A percentile compares a stretch with the other conserved stretches of the same genome.
Evolutionary conservation across 2,888 invertebrate species (phyloP).

Genomic region (Scaptomyza tumidula): DNA sequence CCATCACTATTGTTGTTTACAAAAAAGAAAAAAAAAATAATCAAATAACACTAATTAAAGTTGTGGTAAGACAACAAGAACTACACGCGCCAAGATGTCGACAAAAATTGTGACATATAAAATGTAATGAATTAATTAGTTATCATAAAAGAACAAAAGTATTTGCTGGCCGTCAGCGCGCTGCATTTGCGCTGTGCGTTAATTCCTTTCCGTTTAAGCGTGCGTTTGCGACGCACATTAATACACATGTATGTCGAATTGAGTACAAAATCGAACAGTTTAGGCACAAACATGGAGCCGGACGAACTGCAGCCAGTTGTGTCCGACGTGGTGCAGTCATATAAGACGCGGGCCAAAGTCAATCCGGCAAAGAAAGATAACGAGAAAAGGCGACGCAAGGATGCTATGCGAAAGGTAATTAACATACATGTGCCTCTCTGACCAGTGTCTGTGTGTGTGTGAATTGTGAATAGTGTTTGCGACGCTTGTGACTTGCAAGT

Average conservation of each 20-base stretch:
- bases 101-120: slow-evolving; percentile 22
- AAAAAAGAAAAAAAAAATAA: slow-evolving; percentile 42
- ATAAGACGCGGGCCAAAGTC: slow-evolving; percentile 83
- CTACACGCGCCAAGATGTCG: slow-evolving; percentile 20
- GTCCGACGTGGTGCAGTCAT: slow-evolving; percentile 74
- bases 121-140: slow-evolving; percentile 38
- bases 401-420: slow-evolving; percentile 82
- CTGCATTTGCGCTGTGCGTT: slow-evolving; percentile 25
- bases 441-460: slow-evolving; percentile 16
- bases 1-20: slow-evolving; percentile 64
- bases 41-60: slow-evolving; percentile 34
- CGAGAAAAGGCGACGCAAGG: slow-evolving; percentile 83
- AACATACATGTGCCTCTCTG: slow-evolving; percentile 24
- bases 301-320: slow-evolving; percentile 44
- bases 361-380: slow-evolving; percentile 83
- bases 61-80: slow-evolving; percentile 43
- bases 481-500: slow-evolving; percentile 25
- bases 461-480: slow-evolving; percentile 9
- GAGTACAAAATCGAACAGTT: slow-evolving; percentile 54
- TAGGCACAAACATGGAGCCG: slow-evolving; percentile 57
- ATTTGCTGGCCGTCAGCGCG: slow-evolving; percentile 7
- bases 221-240: slow-evolving; percentile 58
- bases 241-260: slow-evolving; percentile 63
- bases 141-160: slow-evolving; percentile 1
- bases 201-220: slow-evolving; percentile 45